Evolutionary conservation across 1,140 invertebrate genomes (phyloP).

Genomic region (Nebria ingens): DNA sequence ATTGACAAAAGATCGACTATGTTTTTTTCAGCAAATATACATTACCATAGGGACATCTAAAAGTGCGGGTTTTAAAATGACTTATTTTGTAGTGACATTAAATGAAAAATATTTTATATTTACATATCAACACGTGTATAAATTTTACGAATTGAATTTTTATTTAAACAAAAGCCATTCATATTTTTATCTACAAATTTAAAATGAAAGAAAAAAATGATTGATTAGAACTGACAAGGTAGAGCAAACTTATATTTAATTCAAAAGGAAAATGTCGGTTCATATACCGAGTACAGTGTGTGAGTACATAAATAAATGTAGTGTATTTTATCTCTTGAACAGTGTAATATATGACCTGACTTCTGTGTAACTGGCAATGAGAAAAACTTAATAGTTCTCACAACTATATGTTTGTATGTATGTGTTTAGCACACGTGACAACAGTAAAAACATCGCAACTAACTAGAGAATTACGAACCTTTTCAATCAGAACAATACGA

Average conservation of each 20-base stretch:
- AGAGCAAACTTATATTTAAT: constrained; percentile 8
- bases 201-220: too few relatives aligned
- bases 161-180: too few relatives aligned
- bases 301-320: background rate
- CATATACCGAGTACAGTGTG: background rate
- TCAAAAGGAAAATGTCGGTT: background rate
- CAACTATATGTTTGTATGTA: constrained; percentile 1
- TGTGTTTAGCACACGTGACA: constrained; percentile 4
- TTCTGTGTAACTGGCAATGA: background rate
- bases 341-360: constrained; percentile 3
- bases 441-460: background rate
- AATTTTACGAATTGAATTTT: too few relatives aligned
- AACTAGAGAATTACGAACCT: background rate
- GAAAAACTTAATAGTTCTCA: constrained; percentile 9
- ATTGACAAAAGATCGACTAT: too few relatives aligned
- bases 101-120: too few relatives aligned
- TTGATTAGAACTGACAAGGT: too few relatives aligned
- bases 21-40: too few relatives aligned
- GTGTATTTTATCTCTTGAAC: constrained; percentile 2
- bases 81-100: too few relatives aligned
- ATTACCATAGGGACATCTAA: too few relatives aligned
- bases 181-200: too few relatives aligned
- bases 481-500: background rate
- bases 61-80: too few relatives aligned
- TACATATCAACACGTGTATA: too few relatives aligned